Evolutionary conservation across 2,797 vertebrate genomes (phyloP).

Genomic region (Xyrichtys novacula): DNA sequence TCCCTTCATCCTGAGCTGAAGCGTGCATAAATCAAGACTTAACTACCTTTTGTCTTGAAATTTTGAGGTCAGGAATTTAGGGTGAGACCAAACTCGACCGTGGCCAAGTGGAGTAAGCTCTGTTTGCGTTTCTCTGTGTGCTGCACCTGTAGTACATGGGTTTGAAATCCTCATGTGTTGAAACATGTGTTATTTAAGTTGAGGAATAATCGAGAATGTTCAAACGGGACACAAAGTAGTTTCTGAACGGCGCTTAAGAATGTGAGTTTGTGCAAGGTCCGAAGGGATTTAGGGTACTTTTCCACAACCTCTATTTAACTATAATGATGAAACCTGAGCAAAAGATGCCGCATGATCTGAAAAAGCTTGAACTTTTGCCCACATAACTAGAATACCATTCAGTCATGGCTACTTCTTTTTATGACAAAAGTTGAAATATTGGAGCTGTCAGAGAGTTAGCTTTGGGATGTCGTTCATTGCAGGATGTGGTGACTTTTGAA

Average conservation of each 20-base stretch:
- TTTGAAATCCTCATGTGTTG: slow-evolving; percentile 16
- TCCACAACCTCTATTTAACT: slow-evolving; percentile 17
- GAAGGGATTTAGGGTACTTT: slow-evolving; percentile 30
- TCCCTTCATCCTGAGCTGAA: slow-evolving; percentile 73
- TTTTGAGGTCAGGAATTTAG: slow-evolving; percentile 77
- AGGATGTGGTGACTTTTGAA: slow-evolving; percentile 78
- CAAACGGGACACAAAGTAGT: slow-evolving; percentile 11
- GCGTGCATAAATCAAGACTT: slow-evolving; percentile 77
- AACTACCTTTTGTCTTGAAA: slow-evolving; percentile 81
- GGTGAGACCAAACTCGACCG: slow-evolving; percentile 66
- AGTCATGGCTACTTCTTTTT: slow-evolving; percentile 34
- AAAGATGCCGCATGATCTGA: slow-evolving; percentile 25
- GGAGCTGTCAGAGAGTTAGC: slow-evolving; percentile 64
- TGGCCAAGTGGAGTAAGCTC: slow-evolving; percentile 34
- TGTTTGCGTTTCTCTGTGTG: slow-evolving; percentile 21
- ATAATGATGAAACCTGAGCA: slow-evolving; percentile 31
- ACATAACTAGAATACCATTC: slow-evolving; percentile 52
- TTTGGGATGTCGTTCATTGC: slow-evolving; percentile 70
- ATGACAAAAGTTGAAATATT: slow-evolving; percentile 56
- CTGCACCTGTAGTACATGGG: slow-evolving; percentile 10
- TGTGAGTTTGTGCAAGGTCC: slow-evolving; percentile 11
- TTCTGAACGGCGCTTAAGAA: neutral
- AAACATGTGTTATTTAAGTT: slow-evolving; percentile 7
- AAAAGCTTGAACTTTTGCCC: slow-evolving; percentile 51
- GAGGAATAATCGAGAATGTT: slow-evolving; percentile 10